phyloP scores from a whole-genome alignment of 2,888 invertebrate genomes.

The Mactromeris polynyma region DNA sequence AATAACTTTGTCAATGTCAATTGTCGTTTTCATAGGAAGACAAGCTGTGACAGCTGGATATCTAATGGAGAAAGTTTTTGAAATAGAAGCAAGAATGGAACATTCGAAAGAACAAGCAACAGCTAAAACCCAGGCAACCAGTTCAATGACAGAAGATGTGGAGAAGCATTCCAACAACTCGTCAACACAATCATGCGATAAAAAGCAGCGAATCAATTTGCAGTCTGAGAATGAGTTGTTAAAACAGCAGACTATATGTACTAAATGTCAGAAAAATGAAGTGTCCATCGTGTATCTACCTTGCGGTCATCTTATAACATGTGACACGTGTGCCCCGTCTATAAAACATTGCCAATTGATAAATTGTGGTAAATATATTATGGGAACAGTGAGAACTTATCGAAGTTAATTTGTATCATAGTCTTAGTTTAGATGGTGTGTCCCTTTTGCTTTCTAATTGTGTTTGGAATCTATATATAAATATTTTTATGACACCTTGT shows the following conservation, averaged over 20 bases:
- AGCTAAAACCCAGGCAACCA: not conserved
- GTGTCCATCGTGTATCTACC: slow-evolving; percentile 23
- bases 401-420: not conserved
- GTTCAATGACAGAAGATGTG: not conserved
- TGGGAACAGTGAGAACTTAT: slow-evolving; percentile 22
- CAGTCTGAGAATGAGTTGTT: slow-evolving; percentile 23
- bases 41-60: not conserved
- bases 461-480: too few relatives aligned
- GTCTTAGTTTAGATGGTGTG: too few relatives aligned
- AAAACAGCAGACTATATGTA: slow-evolving; percentile 25
- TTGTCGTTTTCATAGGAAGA: not conserved
- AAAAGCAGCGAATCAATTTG: not conserved
- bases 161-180: not conserved
- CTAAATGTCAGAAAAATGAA: not conserved
- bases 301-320: not conserved
- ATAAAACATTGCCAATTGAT: not conserved
- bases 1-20: too few relatives aligned
- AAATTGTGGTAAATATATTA: slow-evolving; percentile 25
- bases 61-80: slow-evolving; percentile 18
- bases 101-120: not conserved
- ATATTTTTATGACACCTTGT: too few relatives aligned
- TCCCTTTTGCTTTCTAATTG: too few relatives aligned
- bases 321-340: not conserved
- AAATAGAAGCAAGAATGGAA: not conserved
- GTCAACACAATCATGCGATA: not conserved